phyloP scores from a whole-genome alignment of 2,113 vertebrate genomes.

The Arizona elegans region DNA sequence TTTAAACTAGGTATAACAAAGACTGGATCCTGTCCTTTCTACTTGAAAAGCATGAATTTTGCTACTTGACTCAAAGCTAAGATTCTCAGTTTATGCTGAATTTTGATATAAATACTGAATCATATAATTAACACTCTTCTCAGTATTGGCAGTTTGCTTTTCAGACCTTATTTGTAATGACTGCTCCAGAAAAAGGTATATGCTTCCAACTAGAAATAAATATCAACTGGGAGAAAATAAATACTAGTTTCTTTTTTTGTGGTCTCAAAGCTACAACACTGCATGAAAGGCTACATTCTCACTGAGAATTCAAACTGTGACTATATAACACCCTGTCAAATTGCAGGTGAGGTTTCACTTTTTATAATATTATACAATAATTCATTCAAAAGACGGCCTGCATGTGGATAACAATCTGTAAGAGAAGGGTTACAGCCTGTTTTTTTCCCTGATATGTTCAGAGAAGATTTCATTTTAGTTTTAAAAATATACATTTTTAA shows the following conservation, averaged over 20 bases:
- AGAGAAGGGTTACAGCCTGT: background rate
- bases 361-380: background rate
- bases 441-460: background rate
- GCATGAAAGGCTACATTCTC: background rate
- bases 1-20: background rate
- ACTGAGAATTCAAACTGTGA: background rate
- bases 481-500: background rate
- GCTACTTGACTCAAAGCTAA: background rate
- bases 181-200: background rate
- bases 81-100: background rate
- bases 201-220: background rate
- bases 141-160: background rate
- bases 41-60: background rate
- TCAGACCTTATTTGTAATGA: background rate
- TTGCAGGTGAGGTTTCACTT: background rate
- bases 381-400: background rate
- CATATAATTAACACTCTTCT: background rate
- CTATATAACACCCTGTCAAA: background rate
- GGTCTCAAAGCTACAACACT: background rate
- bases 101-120: background rate
- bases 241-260: background rate
- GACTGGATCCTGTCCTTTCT: background rate
- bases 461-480: background rate
- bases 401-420: background rate
- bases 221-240: background rate